Base-by-base conservation (phyloP, 1,140 invertebrate genomes). In the Eumaeus atala region DNA sequence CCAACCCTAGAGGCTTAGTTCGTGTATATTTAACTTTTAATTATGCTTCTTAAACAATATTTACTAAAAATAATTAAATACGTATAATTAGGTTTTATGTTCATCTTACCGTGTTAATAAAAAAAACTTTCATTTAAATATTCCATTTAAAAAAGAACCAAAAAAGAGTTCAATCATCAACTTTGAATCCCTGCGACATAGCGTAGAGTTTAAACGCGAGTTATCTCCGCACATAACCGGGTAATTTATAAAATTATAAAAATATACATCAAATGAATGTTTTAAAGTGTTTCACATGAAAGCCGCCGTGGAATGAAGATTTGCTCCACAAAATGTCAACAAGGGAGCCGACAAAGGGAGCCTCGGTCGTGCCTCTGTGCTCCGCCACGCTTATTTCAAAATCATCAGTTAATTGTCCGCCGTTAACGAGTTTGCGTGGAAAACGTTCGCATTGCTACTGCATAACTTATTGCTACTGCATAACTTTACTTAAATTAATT, bases 251-350 rank as follows among this genome's bases (percentile, higher is more conserved):
- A 65, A 65, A 48, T 47, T 56, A 61, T 62, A 54, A 71, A 58
- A 70, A 60, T 64, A 67, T 76, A 64, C 75, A 80, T 83, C 77
- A 85, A 85, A 82, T 65, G 72, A 82, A 76, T 71, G 74, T 74
- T 81, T 72, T 74, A 69, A 70, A 58, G 64, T 72, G 62, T 61
- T 60, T 54, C 56, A 67, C 62, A 67, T 86, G 77, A 86, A 86
- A 86, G 73, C 58, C 38, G 62, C 83, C 83, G 83, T 80, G 74
- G 83, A 73, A 84, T 76, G 80, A 77, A 74, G 79, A 75, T 82
- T 84, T 83, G 78, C 80, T 62, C 72, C 69, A 77, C 80, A 81
- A 85, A 82, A 86, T 82, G 83, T 86, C 78, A 86, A 72, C 80
- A 70, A 71, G 74, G 52, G 59, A 67, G 28, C 79, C 79, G 77